Evolutionary conservation across 2,113 vertebrate genomes (phyloP).

Genomic region (Plectropomus leopardus): DNA sequence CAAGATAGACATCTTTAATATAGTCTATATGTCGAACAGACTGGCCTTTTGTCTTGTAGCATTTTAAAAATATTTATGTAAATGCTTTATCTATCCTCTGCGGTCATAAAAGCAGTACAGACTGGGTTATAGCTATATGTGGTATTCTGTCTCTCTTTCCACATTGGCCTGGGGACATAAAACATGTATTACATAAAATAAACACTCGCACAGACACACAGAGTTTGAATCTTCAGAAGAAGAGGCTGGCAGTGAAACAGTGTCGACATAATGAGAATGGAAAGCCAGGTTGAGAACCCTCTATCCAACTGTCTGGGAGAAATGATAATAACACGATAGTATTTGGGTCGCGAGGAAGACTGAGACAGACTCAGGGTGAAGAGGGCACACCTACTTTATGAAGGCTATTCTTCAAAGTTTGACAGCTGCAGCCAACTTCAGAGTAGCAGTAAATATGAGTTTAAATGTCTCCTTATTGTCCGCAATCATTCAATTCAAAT

Average conservation of each 20-base stretch:
- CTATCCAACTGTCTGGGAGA: constrained; percentile 58
- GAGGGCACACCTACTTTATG: constrained; percentile 58
- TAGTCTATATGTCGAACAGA: neutral
- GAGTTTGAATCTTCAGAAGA: constrained; percentile 13
- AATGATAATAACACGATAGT: constrained; percentile 68
- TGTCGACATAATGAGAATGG: constrained; percentile 51
- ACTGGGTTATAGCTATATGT: constrained; percentile 12
- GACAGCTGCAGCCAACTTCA: constrained; percentile 54
- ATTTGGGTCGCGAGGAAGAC: constrained; percentile 55
- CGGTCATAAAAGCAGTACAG: constrained; percentile 1
- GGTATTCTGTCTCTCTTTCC: constrained; percentile 10
- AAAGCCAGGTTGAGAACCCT: constrained; percentile 58
- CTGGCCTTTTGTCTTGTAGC: neutral
- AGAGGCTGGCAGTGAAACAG: constrained; percentile 26
- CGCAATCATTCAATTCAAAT: constrained; percentile 13
- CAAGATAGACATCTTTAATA: neutral
- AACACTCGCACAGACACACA: constrained; percentile 3
- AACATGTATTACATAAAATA: constrained; percentile 29
- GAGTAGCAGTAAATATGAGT: neutral
- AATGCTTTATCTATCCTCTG: constrained; percentile 1
- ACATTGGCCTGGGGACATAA: constrained; percentile 31
- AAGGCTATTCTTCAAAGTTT: constrained; percentile 64
- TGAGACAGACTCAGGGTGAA: constrained; percentile 63
- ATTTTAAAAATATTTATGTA: neutral
- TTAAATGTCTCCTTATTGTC: constrained; percentile 41